Base-by-base conservation (phyloP, 2,888 invertebrate species). In the Tethea ocularis region DNA sequence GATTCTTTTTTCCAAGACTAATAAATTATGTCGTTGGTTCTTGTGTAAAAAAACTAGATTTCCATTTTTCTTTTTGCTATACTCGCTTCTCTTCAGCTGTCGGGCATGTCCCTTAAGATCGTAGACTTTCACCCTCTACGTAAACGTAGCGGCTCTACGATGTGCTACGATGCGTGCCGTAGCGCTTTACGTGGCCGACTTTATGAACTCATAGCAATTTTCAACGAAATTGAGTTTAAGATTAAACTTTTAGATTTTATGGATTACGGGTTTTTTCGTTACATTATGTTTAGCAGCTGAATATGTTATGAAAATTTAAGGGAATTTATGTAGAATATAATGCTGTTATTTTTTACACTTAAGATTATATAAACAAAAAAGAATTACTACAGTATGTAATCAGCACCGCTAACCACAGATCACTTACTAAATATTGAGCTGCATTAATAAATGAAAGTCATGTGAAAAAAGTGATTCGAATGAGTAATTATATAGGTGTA, bases 121-220 rank as follows among this genome's bases (percentile, higher is more conserved):
- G 46, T 46, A 46, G 46, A 46, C 38, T 62, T 60, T 62, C 54
- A 54, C 51, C 38, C 51, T 51, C 26, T 58, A 55, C 52, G 61
- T 54, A 51, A 20, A 57, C 60, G 71, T 71, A 71, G 68, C 54
- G 24, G 58, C 58, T 71, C 71, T 71, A 62, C 62, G 68, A 52
- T 54, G 58, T 54, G 54, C 54, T 54, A 54, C 54, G 54, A 54
- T 66, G 63, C 69, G 69, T 71, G 59, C 72, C 69, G 61, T 69
- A 60, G 15, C 60, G 63, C 59, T 68, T 68, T 61, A 60, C 60
- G 24, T 52, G 51, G 52, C 55, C 51, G 54, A 65, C 53, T 64
- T 63, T 66, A 65, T 62, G 69, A 65, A 62, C 59, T 62, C 51
- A 66, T 58, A 61, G 56, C 33, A 41, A 52, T 62, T 59, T 63